Percentiles rank a stretch among this genome's conserved stretches.
phyloP scores from a whole-genome alignment of 2,113 vertebrate species.

The Ondatra zibethicus region DNA sequence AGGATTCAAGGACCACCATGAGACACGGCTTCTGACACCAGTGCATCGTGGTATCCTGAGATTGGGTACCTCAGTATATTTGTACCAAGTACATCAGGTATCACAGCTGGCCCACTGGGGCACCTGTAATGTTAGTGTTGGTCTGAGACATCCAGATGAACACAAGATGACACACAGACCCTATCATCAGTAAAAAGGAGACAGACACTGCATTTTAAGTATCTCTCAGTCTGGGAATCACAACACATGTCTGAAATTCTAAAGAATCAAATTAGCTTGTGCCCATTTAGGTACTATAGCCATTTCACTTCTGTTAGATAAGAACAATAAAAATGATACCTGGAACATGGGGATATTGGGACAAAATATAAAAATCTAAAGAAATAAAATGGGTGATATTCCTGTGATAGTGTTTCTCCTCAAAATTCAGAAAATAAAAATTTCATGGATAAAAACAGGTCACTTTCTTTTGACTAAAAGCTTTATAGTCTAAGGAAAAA shows the following conservation, averaged over 20 bases:
- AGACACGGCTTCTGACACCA: neutral
- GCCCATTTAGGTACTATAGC: neutral
- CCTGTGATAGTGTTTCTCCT: conserved; percentile 5
- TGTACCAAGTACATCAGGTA: neutral
- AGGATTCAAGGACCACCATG: neutral
- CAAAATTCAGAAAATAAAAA: conserved; percentile 45
- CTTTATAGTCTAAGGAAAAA: conserved; percentile 44
- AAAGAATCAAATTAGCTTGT: neutral
- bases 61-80: neutral
- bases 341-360: neutral
- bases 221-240: neutral
- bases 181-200: neutral
- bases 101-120: neutral
- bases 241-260: neutral
- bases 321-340: neutral
- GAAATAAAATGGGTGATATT: conserved; percentile 27
- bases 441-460: neutral
- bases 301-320: neutral
- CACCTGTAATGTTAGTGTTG: neutral
- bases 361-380: conserved; percentile 39
- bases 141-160: neutral
- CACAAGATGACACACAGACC: neutral
- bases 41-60: neutral
- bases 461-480: neutral
- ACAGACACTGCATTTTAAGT: neutral